phyloP scores from a whole-genome alignment of 2,113 vertebrate genomes.

The Rhinopomastus cyanomelas region DNA sequence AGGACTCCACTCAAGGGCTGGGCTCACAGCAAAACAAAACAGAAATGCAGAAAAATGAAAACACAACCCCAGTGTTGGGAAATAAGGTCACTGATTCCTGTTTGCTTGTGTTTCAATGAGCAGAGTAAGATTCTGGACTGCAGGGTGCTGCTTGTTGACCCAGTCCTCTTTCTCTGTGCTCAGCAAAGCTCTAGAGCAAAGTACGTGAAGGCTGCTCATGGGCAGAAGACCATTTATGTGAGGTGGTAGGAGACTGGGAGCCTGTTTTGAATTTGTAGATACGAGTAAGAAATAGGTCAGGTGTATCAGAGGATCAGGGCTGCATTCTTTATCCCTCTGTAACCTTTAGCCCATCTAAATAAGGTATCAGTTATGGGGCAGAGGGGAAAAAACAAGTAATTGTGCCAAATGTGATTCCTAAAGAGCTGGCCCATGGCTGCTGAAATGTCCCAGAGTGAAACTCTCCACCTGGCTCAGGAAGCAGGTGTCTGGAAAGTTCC shows the following conservation, averaged over 20 bases:
- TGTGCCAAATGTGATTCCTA: constrained; percentile 30
- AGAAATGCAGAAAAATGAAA: neutral
- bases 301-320: neutral
- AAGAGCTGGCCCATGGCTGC: constrained; percentile 7
- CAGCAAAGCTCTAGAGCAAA: neutral
- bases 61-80: neutral
- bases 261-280: neutral
- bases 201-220: neutral
- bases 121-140: neutral
- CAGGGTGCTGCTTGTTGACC: neutral
- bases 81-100: neutral
- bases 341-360: constrained; percentile 36
- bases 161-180: neutral
- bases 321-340: neutral
- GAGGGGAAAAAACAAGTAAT: constrained; percentile 56
- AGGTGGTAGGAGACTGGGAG: neutral
- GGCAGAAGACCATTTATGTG: neutral
- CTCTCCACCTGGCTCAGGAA: constrained; percentile 49
- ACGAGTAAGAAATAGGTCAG: neutral
- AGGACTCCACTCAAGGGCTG: neutral
- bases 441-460: constrained; percentile 1
- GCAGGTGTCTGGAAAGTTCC: constrained; percentile 28
- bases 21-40: neutral
- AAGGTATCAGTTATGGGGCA: neutral
- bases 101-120: neutral